A percentile compares a stretch with the other conserved stretches of the same genome.
Evolutionary conservation across 2,113 vertebrate genomes (phyloP).

Genomic region (Falcunculus frontatus): DNA sequence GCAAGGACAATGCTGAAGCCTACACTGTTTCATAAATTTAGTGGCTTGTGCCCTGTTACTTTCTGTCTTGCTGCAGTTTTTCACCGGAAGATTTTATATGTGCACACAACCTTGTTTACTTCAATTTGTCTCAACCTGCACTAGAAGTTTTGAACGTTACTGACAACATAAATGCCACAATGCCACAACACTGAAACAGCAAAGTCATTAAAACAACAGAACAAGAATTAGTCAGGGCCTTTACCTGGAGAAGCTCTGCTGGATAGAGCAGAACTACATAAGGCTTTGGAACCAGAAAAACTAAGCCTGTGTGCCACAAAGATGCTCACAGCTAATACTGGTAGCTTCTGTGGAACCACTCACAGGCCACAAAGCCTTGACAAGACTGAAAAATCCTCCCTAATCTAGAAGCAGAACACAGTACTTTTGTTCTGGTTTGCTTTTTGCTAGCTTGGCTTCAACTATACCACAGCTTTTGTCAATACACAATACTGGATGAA

Average conservation of each 20-base stretch:
- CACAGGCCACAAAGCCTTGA: background rate
- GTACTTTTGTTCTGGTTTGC: background rate
- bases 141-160: background rate
- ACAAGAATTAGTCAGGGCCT: background rate
- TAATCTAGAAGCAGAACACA: background rate
- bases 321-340: background rate
- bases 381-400: background rate
- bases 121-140: background rate
- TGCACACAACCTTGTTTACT: background rate
- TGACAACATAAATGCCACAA: background rate
- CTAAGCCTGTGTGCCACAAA: background rate
- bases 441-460: background rate
- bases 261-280: background rate
- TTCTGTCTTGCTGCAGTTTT: slow-evolving; percentile 13
- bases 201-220: background rate
- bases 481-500: background rate
- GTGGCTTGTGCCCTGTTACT: background rate
- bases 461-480: background rate
- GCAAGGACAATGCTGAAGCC: slow-evolving; percentile 41
- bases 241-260: background rate
- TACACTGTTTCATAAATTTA: slow-evolving; percentile 16
- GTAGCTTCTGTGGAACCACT: background rate
- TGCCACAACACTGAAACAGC: background rate
- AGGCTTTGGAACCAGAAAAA: background rate
- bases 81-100: background rate